Conservation (phyloP, 2,888 invertebrate genomes). For the Drosophila kambysellisi region DNA sequence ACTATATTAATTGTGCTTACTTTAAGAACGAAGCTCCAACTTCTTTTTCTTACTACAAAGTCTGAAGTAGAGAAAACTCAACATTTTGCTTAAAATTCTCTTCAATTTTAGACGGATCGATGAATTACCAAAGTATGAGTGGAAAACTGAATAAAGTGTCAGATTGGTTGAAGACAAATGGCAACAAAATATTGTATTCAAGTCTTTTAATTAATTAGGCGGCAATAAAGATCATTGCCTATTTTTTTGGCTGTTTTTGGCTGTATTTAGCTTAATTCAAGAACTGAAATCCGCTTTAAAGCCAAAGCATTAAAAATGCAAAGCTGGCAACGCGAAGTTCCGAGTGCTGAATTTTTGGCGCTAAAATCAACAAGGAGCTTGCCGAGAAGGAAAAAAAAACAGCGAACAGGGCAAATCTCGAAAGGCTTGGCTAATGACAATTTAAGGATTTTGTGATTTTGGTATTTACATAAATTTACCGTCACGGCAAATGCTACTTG, state of each 20-base stretch:
- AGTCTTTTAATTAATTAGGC: conserved; percentile 25
- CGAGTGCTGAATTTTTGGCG: conserved; percentile 12
- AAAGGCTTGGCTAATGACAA: conserved; percentile 79
- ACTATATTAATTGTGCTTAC: background rate
- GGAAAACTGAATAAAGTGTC: no score
- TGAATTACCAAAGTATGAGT: no score
- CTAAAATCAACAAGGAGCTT: conserved; percentile 26
- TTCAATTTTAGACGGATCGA: no score
- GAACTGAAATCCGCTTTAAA: conserved; percentile 10
- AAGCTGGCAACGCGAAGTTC: background rate
- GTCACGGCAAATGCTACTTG: conserved; percentile 34
- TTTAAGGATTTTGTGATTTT: conserved; percentile 79
- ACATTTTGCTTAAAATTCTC: background rate
- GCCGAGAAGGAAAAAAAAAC: conserved; percentile 1
- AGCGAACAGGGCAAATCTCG: conserved; percentile 46
- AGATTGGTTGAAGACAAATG: background rate
- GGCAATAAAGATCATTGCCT: conserved; percentile 28
- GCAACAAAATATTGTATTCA: background rate
- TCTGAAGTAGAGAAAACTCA: background rate
- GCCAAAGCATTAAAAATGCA: conserved; percentile 48
- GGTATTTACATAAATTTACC: conserved; percentile 76
- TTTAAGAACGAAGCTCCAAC: background rate
- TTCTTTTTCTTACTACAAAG: background rate
- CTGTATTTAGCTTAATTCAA: conserved; percentile 9
- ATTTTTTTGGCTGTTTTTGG: conserved; percentile 19